Base-by-base conservation (phyloP, 2,888 invertebrate genomes). In the Dioctria linearis region DNA sequence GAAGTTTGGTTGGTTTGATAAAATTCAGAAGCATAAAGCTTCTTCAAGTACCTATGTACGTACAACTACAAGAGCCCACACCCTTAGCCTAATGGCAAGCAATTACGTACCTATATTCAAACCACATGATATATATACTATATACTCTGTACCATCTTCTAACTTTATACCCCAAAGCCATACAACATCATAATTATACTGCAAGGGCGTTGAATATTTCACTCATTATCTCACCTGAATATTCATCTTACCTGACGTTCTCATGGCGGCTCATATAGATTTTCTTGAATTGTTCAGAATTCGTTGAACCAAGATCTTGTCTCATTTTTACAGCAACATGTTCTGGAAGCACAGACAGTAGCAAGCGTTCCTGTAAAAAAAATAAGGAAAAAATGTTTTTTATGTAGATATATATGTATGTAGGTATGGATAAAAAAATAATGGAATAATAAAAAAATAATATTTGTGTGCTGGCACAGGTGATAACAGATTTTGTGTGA, bases 281-380 rank as follows among this genome's bases (percentile, higher is more conserved):
- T 90, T 98, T 98, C 90, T 98, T 97, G 89, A 98, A 98, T 88
- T 98, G 98, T 83, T 89, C 89, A 3, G 96, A 97, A 86, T 96
- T 96, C 81, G 95, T 94, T 42, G 95, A 94, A 42, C 97, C 98
- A 83, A 98, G 91, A 87, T 98, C 98, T 87, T 97, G 95, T 54
- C 98, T 92, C 97, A 98, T 98, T 90, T 97, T 97, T 78, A 98
- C 96, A 25, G 98, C 98, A 81, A 98, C 97, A 89, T 98, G 98
- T 87, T 98, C 95, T 0, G 98, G 98, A 81, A 98, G 91, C 5
- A 98, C 98, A 13, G 98, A 98, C 37, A 98, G 90, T 80, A 98
- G 90, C 66, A 98, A 90, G 75, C 97, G 92, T 89, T 98, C 98
- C 96, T 98, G 91, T 3, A 90, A 91, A 87, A 82, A 84, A 71